Evolutionary conservation across 2,888 invertebrate genomes (phyloP).

Genomic region (Microdon myrmicae): DNA sequence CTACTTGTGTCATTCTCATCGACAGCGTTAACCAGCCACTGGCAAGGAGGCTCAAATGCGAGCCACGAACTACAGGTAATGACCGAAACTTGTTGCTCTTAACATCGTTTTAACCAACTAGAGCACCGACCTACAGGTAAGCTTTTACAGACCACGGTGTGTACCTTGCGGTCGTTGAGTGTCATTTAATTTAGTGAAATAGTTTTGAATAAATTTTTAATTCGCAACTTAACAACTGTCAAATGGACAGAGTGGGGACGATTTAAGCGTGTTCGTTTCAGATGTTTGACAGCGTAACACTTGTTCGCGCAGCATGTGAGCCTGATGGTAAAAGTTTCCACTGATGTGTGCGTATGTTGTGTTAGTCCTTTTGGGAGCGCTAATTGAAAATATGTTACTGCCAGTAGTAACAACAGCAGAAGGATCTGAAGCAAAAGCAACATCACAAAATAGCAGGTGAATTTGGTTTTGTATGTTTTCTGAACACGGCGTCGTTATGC

Average conservation of each 20-base stretch:
- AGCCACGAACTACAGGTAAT: conserved; percentile 18
- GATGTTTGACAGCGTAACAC: conserved; percentile 13
- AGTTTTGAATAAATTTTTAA: conserved; percentile 49
- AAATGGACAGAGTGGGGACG: too few relatives aligned
- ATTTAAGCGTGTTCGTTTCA: too few relatives aligned
- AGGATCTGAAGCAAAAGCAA: too few relatives aligned
- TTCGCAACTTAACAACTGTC: conserved; percentile 22
- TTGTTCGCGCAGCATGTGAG: conserved; percentile 20
- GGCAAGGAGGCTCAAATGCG: conserved; percentile 37
- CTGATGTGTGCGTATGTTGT: conserved; percentile 17
- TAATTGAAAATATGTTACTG: conserved; percentile 42
- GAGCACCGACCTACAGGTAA: conserved; percentile 32
- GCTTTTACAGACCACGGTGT: too few relatives aligned
- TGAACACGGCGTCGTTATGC: too few relatives aligned
- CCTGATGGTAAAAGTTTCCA: conserved; percentile 20
- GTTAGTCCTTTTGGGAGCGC: conserved; percentile 28
- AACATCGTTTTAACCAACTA: conserved; percentile 42
- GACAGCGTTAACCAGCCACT: conserved; percentile 23
- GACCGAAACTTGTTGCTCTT: conserved; percentile 38
- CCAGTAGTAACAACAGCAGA: conserved; percentile 9
- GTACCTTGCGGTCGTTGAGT: conserved; percentile 38
- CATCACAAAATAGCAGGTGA: conserved; percentile 47
- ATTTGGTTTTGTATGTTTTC: conserved; percentile 17
- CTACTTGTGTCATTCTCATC: conserved; percentile 41
- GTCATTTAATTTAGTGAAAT: conserved; percentile 43